Base-by-base conservation (phyloP, 2,888 invertebrate genomes). In the Fragum whitleyi region DNA sequence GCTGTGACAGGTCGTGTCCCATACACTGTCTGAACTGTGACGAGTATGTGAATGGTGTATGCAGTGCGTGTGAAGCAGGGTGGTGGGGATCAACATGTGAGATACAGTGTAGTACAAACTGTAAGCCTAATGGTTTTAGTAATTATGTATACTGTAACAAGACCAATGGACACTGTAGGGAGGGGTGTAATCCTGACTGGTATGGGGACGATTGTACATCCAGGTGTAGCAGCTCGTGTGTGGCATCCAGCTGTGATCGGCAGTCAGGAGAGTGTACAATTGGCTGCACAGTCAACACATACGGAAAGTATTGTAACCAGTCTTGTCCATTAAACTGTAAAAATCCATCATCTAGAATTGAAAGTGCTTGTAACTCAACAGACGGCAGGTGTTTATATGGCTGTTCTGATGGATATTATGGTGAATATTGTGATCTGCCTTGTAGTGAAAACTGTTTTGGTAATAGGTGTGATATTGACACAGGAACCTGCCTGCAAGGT, bases 1-100 rank as follows among this genome's bases (percentile, higher is more conserved):
- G 79, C n/a, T 88, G 88, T 74, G 71, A 79, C 11, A 65, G 79
- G 9, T 53, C 28, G 0, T 86, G 84, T 51, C 85, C 81, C 14
- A 47, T 70, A 19, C 74, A 80, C 51, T 88, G 85, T 55, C 23
- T 26, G 19, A 62, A 76, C 59, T 85, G 81, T 59, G 28, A 62
- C 16, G 59, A 72, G 26, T 81, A 71, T 59, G 26, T 57, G 11
- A 70, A 77, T 29, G 75, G 83, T 39, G 62, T 42, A 14, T 87
- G 89, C 74, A 51, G 73, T 1, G 68, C 59, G 11, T 87, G 87
- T 75, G 74, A 82, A 53, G 67, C 85, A 21, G 81, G 81, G 9
- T 81, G 65, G 61, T 87, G 83, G 76, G 89, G 89, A 11, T 36
- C 36, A 0, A 51, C 47, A 7, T 89, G 89, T 83, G 81, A 87